A percentile compares a stretch with the other conserved stretches of the same genome.
phyloP scores from a whole-genome alignment of 2,797 vertebrate species.

The Spinus olivaceus region DNA sequence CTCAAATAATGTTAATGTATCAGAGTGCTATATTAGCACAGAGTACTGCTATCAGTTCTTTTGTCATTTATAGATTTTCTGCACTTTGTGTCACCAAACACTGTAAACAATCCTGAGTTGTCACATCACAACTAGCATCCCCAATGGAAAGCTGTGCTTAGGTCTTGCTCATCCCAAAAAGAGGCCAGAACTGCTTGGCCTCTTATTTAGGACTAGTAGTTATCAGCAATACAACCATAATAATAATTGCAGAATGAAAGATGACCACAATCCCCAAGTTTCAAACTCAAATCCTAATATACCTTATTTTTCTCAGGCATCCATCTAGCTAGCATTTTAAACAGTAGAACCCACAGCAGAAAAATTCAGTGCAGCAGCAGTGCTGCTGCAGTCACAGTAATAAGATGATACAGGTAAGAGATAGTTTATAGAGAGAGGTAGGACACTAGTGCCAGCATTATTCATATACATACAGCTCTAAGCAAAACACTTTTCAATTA shows the following conservation, averaged over 20 bases:
- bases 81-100: not conserved
- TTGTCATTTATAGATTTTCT: not conserved
- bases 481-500: not conserved
- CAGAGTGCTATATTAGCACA: not conserved
- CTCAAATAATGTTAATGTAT: not conserved
- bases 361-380: not conserved
- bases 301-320: not conserved
- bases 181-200: not conserved
- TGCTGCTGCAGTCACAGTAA: not conserved
- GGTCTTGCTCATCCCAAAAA: not conserved
- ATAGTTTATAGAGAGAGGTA: not conserved
- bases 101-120: not conserved
- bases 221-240: not conserved
- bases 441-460: not conserved
- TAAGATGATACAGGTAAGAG: not conserved
- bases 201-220: not conserved
- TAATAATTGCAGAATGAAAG: slow-evolving; percentile 1
- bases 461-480: not conserved
- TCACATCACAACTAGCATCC: not conserved
- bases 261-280: not conserved
- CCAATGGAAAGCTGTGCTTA: not conserved
- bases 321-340: not conserved
- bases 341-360: not conserved
- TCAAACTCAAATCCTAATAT: not conserved
- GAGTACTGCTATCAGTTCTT: not conserved